phyloP scores from a whole-genome alignment of 2,797 vertebrate genomes.

The Thunnus albacares region DNA sequence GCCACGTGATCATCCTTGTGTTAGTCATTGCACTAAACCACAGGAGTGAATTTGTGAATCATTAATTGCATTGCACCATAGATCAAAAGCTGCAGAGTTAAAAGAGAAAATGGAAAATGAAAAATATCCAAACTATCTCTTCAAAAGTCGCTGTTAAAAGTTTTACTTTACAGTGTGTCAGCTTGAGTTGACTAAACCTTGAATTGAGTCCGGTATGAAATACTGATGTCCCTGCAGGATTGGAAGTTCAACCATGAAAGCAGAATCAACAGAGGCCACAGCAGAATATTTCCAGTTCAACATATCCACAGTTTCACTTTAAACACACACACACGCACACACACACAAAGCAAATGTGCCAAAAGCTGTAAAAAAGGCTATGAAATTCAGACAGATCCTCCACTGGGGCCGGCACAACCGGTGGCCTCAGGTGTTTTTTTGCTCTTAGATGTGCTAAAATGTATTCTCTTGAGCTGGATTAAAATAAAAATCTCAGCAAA shows the following conservation, averaged over 20 bases:
- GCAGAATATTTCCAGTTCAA: conserved; percentile 21
- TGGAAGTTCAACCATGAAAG: too few species aligned
- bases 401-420: neutral
- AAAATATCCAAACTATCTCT: neutral
- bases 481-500: conserved; percentile 14
- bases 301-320: conserved; percentile 1
- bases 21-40: neutral
- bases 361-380: conserved; percentile 7
- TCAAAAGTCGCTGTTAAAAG: neutral
- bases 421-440: conserved; percentile 20
- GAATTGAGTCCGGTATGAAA: conserved; percentile 17
- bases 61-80: neutral
- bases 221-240: neutral
- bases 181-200: conserved; percentile 13
- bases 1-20: neutral
- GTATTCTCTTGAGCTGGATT: conserved; percentile 16
- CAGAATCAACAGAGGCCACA: neutral
- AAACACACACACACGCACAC: conserved; percentile 4
- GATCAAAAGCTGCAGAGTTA: neutral
- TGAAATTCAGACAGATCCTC: conserved; percentile 25
- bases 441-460: conserved; percentile 8
- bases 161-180: conserved; percentile 13
- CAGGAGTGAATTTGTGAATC: neutral
- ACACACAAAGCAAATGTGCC: neutral
- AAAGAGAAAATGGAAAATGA: neutral